Evolutionary conservation across 2,888 invertebrate species (phyloP).

Genomic region (Trypoxylon attenuatum): DNA sequence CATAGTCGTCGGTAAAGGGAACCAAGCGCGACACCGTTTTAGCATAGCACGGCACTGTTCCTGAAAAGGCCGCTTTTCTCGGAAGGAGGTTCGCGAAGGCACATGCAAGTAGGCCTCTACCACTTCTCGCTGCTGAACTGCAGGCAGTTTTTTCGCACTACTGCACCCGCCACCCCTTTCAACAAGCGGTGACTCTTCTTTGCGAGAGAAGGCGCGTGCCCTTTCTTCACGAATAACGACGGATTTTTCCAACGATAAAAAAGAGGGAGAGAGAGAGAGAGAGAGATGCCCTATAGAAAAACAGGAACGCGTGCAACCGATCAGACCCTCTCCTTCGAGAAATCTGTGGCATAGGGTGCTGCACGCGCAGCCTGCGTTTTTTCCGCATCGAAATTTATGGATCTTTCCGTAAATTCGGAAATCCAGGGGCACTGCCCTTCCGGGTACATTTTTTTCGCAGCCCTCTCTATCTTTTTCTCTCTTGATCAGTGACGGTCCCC

Average conservation of each 20-base stretch:
- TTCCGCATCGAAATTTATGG: conserved; percentile 34
- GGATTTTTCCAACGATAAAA: conserved; percentile 29
- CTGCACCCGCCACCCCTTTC: conserved; percentile 37
- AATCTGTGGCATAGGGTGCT: not conserved
- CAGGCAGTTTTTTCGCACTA: conserved; percentile 5
- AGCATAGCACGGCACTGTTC: too few relatives aligned
- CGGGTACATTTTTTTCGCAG: conserved; percentile 18
- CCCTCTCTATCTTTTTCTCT: not conserved
- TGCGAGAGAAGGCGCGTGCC: too few relatives aligned
- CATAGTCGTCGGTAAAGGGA: too few relatives aligned
- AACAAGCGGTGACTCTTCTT: too few relatives aligned
- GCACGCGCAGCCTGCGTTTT: conserved; percentile 17
- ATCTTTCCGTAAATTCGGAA: conserved; percentile 40
- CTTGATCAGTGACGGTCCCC: too few relatives aligned
- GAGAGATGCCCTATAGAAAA: not conserved
- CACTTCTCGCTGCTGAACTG: conserved; percentile 6
- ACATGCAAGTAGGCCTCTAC: conserved; percentile 5
- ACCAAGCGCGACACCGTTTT: too few relatives aligned
- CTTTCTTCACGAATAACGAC: not conserved
- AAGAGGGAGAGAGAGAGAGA: not conserved
- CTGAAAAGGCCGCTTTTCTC: too few relatives aligned
- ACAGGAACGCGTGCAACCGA: conserved; percentile 20
- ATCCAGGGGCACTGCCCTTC: conserved; percentile 40
- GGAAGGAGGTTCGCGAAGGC: too few relatives aligned
- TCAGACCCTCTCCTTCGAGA: not conserved